phyloP scores from a whole-genome alignment of 1,140 invertebrate genomes.

The Parasteatoda tepidariorum region DNA sequence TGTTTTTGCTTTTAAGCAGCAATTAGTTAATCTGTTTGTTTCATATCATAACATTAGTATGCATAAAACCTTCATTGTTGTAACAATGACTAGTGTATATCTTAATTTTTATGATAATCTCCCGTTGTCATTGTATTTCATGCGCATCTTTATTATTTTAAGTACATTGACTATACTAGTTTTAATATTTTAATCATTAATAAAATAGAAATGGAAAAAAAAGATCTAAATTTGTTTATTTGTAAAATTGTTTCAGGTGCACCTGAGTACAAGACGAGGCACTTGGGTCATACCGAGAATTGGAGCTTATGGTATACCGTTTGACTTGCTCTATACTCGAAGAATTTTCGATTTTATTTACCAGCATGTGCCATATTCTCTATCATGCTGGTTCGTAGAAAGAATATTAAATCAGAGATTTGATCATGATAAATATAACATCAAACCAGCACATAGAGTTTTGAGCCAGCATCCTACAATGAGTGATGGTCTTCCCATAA shows the following conservation, averaged over 20 bases:
- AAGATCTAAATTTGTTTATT: background rate
- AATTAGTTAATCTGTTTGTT: too few species aligned
- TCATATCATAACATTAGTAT: too few species aligned
- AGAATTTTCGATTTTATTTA: constrained; percentile 41
- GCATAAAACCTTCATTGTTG: too few species aligned
- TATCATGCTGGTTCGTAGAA: constrained; percentile 55
- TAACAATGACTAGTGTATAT: too few species aligned
- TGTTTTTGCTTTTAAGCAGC: too few species aligned
- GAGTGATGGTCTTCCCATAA: constrained; percentile 72
- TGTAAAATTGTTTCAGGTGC: constrained; percentile 65
- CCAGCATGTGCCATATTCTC: constrained; percentile 36
- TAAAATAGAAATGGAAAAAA: background rate
- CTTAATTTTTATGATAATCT: too few species aligned
- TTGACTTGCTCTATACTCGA: constrained; percentile 61
- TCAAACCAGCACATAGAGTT: constrained; percentile 70
- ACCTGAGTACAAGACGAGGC: constrained; percentile 70
- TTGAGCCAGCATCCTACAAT: constrained; percentile 71
- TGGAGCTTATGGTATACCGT: constrained; percentile 65
- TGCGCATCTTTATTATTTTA: background rate
- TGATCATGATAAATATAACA: constrained; percentile 70
- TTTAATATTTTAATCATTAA: background rate
- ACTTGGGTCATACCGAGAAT: constrained; percentile 69
- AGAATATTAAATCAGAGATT: constrained; percentile 65
- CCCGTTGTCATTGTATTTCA: too few species aligned
- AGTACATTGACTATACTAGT: background rate